Conservation (phyloP, 2,113 vertebrate genomes). For the Pyxicephalus adspersus region DNA sequence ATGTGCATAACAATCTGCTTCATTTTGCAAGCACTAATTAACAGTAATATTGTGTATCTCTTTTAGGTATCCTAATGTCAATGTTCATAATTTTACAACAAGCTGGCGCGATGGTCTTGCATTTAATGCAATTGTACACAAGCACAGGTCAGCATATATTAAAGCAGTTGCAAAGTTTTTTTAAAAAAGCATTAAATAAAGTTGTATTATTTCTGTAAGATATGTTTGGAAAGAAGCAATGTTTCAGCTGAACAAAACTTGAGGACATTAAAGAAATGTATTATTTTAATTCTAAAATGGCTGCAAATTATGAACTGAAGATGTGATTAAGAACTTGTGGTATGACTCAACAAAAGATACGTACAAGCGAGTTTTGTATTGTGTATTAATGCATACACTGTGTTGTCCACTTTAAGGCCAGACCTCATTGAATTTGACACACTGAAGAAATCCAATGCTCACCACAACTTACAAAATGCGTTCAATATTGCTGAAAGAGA, state of each 20-base stretch:
- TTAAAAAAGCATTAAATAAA: too few species aligned
- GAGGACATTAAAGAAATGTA: too few species aligned
- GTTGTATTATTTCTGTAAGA: too few species aligned
- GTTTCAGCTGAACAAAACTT: too few species aligned
- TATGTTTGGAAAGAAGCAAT: too few species aligned
- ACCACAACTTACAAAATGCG: constrained; percentile 92
- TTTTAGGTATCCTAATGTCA: constrained; percentile 90
- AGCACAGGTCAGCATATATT: constrained; percentile 81
- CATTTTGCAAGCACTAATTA: too few species aligned
- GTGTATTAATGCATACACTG: not conserved
- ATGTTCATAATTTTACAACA: constrained; percentile 94
- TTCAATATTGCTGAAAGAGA: constrained; percentile 92
- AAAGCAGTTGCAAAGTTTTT: too few species aligned
- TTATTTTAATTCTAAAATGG: not conserved
- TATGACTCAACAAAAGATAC: not conserved
- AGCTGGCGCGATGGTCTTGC: constrained; percentile 94
- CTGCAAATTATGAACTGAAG: too few species aligned
- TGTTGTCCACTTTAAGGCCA: constrained; percentile 69
- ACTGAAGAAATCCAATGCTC: constrained; percentile 89
- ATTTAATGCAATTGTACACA: constrained; percentile 92
- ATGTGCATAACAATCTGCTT: too few species aligned
- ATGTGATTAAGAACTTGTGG: not conserved
- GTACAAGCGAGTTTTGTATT: too few species aligned
- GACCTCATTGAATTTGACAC: constrained; percentile 90
- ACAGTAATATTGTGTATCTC: constrained; percentile 31